phyloP scores from a whole-genome alignment of 2,797 vertebrate genomes.

The Zalophus californianus region DNA sequence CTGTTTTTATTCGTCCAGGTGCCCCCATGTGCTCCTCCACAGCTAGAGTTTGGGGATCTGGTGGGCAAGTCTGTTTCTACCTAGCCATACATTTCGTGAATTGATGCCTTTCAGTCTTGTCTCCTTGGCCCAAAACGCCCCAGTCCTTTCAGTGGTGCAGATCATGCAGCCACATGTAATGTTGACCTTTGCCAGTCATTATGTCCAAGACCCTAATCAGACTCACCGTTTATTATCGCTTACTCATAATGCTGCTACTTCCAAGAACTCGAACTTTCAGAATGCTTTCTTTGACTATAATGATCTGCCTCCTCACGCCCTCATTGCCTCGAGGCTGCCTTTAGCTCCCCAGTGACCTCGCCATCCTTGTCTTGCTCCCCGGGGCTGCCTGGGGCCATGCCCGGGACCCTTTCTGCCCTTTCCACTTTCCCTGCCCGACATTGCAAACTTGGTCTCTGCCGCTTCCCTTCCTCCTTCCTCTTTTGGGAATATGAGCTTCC shows the following conservation, averaged over 20 bases:
- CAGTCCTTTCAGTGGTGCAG: background rate
- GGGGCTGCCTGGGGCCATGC: background rate
- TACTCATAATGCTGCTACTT: conserved; percentile 7
- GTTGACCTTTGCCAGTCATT: background rate
- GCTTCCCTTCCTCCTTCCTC: background rate
- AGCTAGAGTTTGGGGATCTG: background rate
- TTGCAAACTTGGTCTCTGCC: background rate
- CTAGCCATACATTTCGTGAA: background rate
- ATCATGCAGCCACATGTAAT: background rate
- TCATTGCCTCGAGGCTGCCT: background rate
- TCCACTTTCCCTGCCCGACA: background rate
- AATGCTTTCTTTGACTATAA: background rate
- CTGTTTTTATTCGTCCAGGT: background rate
- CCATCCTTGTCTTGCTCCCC: background rate
- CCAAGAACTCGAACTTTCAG: background rate
- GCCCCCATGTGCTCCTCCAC: background rate
- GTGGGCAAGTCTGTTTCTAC: background rate
- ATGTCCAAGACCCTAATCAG: background rate
- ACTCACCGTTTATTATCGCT: background rate
- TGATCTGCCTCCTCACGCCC: background rate
- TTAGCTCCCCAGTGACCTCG: background rate
- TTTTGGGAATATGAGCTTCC: background rate
- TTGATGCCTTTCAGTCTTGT: background rate
- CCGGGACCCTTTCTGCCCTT: background rate
- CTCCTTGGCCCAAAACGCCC: background rate